Conservation (phyloP, 2,888 invertebrate genomes). For the Sinohyriopsis cumingii region DNA sequence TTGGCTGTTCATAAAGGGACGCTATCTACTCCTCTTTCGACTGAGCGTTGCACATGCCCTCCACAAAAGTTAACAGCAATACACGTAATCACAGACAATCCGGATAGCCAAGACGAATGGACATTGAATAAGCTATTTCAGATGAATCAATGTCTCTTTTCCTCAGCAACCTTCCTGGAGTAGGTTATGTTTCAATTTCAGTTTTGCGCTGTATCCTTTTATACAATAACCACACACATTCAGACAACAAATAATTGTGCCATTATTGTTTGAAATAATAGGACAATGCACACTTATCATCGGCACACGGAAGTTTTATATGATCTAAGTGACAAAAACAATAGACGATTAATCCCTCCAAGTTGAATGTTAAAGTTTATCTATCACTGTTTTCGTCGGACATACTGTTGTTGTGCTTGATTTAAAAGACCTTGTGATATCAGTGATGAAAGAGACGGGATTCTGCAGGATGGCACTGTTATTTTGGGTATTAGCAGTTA, state of each 20-base stretch:
- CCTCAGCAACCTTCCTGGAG: slow-evolving; percentile 2
- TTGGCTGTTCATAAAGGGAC: slow-evolving; percentile 2
- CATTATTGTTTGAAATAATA: no score
- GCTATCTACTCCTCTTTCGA: slow-evolving; percentile 2
- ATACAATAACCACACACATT: no score
- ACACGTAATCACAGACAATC: not conserved
- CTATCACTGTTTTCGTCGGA: not conserved
- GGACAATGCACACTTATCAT: no score
- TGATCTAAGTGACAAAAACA: no score
- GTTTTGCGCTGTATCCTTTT: no score
- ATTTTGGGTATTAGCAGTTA: no score
- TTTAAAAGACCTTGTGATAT: no score
- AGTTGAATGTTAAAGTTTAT: not conserved
- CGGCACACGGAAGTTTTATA: no score
- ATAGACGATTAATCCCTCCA: not conserved
- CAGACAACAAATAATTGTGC: no score
- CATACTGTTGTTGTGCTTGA: no score
- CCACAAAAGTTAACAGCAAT: not conserved
- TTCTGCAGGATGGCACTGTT: no score
- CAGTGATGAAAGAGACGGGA: no score
- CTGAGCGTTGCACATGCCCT: not conserved
- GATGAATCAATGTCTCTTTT: slow-evolving; percentile 20
- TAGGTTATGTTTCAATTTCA: slow-evolving; percentile 3
- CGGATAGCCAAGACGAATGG: slow-evolving; percentile 7
- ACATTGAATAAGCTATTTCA: slow-evolving; percentile 18